Percentiles rank a stretch among this genome's conserved stretches.
Conservation (phyloP, 2,113 vertebrate species). For the Bombycilla garrulus region DNA sequence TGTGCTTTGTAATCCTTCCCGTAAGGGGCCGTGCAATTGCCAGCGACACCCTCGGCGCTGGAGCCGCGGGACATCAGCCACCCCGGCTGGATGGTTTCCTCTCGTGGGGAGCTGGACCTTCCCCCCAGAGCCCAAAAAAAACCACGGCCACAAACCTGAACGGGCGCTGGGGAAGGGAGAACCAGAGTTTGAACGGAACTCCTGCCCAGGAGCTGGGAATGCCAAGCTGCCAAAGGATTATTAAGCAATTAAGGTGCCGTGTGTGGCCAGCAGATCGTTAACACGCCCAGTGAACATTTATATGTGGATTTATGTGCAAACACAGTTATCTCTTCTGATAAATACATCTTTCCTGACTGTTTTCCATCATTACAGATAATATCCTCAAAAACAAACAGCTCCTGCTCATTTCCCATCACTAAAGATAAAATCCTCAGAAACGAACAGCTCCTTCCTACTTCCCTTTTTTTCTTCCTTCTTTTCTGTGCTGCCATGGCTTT, state of each 20-base stretch:
- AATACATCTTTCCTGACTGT: neutral
- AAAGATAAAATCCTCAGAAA: neutral
- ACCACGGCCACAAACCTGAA: neutral
- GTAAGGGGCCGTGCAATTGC: neutral
- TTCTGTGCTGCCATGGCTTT: neutral
- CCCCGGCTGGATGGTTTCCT: neutral
- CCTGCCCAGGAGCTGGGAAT: neutral
- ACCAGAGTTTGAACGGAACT: neutral
- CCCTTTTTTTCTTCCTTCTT: neutral
- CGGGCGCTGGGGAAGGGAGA: neutral
- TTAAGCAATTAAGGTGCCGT: neutral
- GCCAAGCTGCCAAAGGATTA: neutral
- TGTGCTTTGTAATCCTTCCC: constrained; percentile 30
- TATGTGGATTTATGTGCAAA: neutral
- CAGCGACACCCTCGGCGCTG: neutral
- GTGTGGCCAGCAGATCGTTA: neutral
- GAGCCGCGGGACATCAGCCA: neutral
- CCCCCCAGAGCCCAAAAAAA: neutral
- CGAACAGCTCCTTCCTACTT: neutral
- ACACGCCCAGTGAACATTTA: neutral
- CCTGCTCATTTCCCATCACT: neutral
- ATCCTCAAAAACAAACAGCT: neutral
- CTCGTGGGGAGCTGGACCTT: fast-evolving
- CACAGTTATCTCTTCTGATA: neutral
- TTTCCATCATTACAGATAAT: neutral